phyloP scores from a whole-genome alignment of 2,888 invertebrate species.

The Agonopterix arenella region DNA sequence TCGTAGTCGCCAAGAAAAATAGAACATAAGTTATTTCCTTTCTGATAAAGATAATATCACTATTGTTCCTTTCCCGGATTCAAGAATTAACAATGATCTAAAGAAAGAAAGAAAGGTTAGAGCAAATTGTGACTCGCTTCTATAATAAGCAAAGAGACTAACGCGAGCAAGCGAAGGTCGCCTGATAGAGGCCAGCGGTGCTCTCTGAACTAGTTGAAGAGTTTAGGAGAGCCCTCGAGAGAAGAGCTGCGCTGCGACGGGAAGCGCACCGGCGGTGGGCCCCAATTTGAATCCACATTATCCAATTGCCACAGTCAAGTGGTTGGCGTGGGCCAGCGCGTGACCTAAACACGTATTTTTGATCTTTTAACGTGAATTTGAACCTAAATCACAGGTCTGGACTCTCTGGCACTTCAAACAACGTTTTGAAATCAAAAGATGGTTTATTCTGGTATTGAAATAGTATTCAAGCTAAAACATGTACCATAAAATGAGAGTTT shows the following conservation, averaged over 20 bases:
- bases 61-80: conserved; percentile 4
- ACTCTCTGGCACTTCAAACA: background rate
- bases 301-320: conserved; percentile 68
- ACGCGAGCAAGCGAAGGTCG: conserved; percentile 11
- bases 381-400: background rate
- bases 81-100: conserved; percentile 3
- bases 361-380: conserved; percentile 12
- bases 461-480: no score
- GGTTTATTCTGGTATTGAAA: no score
- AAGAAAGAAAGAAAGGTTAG: background rate
- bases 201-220: conserved; percentile 18
- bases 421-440: no score
- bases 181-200: conserved; percentile 56
- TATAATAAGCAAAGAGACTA: conserved; percentile 6
- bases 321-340: conserved; percentile 73
- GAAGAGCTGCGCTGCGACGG: conserved; percentile 36
- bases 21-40: conserved; percentile 23
- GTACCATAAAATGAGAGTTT: no score
- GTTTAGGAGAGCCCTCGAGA: conserved; percentile 50
- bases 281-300: conserved; percentile 67
- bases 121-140: background rate
- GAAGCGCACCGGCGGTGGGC: conserved; percentile 62
- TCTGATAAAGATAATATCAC: conserved; percentile 1
- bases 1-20: conserved; percentile 36
- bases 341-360: conserved; percentile 56